These are phyloP conservation scores for Temnothorax unifasciatus DNA, from an alignment of 2,888 invertebrate species.

Conservation along the genomic window DNA sequence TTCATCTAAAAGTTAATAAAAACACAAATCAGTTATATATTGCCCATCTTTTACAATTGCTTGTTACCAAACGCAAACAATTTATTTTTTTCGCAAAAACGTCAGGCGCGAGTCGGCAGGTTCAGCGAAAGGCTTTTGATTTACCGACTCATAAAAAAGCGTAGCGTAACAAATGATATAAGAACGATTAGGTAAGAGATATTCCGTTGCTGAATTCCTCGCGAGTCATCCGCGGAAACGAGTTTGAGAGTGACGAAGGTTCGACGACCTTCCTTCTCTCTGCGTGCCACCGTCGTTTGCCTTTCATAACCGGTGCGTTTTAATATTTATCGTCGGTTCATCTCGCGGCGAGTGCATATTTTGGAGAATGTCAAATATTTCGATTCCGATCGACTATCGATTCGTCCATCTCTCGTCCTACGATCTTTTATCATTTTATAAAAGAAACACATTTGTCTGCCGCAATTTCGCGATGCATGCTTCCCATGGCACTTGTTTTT, in stretches of 20 bases:
- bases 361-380: constrained; percentile 61
- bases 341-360: constrained; percentile 35
- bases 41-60: too few species aligned
- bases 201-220: constrained; percentile 71
- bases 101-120: background rate
- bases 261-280: constrained; percentile 66
- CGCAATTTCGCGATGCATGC: background rate
- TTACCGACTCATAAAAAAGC: constrained; percentile 19
- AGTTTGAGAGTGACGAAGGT: constrained; percentile 67
- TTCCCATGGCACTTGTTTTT: background rate
- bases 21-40: too few species aligned
- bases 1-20: too few species aligned
- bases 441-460: background rate
- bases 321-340: constrained; percentile 65
- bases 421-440: background rate
- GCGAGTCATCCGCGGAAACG: constrained; percentile 72
- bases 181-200: constrained; percentile 73
- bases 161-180: constrained; percentile 71
- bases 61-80: background rate
- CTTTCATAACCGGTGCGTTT: constrained; percentile 72
- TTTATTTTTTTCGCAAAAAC: background rate
- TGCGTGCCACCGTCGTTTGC: constrained; percentile 66
- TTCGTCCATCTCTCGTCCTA: constrained; percentile 63
- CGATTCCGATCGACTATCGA: constrained; percentile 65
- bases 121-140: constrained; percentile 3